Conservation (phyloP, 2,888 invertebrate species). For the Cataglyphis cursor region DNA sequence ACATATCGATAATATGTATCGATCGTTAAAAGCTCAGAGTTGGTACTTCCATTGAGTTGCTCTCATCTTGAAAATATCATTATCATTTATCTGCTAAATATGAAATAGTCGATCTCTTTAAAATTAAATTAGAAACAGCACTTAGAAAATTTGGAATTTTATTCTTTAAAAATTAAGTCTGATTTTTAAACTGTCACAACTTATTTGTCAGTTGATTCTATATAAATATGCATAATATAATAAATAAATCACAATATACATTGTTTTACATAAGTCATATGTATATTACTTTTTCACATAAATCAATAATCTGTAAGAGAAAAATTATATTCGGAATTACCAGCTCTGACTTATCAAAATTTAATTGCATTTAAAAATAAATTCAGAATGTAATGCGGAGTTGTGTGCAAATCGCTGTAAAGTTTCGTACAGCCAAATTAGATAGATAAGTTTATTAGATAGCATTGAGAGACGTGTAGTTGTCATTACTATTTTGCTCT, state of each 20-base stretch:
- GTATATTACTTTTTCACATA: slow-evolving; percentile 2
- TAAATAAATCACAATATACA: neutral
- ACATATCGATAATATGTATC: neutral
- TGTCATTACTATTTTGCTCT: neutral
- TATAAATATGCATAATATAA: neutral
- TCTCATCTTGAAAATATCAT: neutral
- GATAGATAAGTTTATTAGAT: slow-evolving; percentile 23
- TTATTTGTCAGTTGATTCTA: neutral
- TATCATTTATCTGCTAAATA: neutral
- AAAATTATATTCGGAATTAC: slow-evolving; percentile 11
- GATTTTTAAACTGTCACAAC: neutral
- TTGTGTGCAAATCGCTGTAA: slow-evolving; percentile 15
- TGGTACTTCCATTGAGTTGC: slow-evolving; percentile 11
- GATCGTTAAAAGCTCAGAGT: neutral
- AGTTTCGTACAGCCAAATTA: slow-evolving; percentile 25
- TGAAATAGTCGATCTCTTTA: neutral
- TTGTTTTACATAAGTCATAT: neutral
- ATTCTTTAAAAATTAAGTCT: neutral
- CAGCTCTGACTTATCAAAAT: slow-evolving; percentile 3
- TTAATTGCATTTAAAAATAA: slow-evolving; percentile 8
- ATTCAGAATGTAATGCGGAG: slow-evolving; percentile 7
- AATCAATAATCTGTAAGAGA: neutral
- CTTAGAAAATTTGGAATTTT: neutral
- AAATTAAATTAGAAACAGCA: neutral
- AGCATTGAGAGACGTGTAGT: neutral